Evolutionary conservation across 2,113 vertebrate genomes (phyloP).

Genomic region (Telmatochromis sp.): DNA sequence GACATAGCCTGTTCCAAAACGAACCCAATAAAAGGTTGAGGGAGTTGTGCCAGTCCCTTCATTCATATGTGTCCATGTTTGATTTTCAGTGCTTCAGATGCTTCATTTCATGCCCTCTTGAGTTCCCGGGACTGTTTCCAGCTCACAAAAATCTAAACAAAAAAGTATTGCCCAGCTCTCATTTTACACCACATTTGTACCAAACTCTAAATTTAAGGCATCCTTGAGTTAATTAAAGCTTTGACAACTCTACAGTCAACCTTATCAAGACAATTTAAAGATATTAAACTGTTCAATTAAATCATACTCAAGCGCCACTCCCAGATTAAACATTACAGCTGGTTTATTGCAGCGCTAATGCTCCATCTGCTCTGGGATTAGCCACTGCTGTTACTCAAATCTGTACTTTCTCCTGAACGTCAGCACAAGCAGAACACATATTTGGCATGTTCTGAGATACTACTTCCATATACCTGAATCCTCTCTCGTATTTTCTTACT

Average conservation of each 20-base stretch:
- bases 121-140: background rate
- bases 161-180: background rate
- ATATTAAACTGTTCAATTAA: constrained; percentile 45
- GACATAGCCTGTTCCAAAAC: background rate
- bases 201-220: background rate
- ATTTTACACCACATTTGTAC: background rate
- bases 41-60: background rate
- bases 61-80: background rate
- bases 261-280: background rate
- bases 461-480: background rate
- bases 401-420: constrained; percentile 13
- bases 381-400: constrained; percentile 30
- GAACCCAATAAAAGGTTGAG: background rate
- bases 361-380: constrained; percentile 53
- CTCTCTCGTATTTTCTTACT: background rate
- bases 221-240: background rate
- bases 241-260: background rate
- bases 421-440: background rate
- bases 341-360: constrained; percentile 33
- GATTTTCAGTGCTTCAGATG: background rate
- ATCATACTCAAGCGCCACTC: background rate
- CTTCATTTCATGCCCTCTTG: background rate
- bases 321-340: constrained; percentile 39
- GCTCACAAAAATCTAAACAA: background rate
- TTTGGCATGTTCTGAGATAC: background rate